A percentile compares a stretch with the other conserved stretches of the same genome.
phyloP scores from a whole-genome alignment of 2,113 vertebrate genomes.

The Anoplopoma fimbria region DNA sequence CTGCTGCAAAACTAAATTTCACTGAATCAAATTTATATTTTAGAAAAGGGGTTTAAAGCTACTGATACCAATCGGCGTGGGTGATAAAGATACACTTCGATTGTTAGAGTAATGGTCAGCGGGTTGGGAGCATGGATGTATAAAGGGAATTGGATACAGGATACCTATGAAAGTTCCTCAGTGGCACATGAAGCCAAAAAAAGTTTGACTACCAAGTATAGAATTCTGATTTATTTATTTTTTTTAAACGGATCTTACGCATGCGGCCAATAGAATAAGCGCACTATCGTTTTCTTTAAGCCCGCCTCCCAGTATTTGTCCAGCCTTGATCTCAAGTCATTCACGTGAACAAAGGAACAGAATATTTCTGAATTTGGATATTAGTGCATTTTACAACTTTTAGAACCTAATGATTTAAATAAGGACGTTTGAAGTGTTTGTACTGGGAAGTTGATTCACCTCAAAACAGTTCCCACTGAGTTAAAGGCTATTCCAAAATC shows the following conservation, averaged over 20 bases:
- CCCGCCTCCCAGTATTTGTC: too few relatives aligned
- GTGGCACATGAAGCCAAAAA: neutral
- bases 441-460: too few relatives aligned
- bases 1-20: conserved; percentile 44
- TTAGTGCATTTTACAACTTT: too few relatives aligned
- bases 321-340: too few relatives aligned
- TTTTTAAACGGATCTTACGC: neutral
- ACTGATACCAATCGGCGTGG: neutral
- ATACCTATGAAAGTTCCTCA: neutral
- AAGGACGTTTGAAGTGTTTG: too few relatives aligned
- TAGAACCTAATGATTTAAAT: too few relatives aligned
- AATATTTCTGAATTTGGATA: too few relatives aligned
- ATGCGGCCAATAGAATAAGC: neutral
- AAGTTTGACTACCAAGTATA: neutral
- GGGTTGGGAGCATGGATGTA: neutral
- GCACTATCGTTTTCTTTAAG: neutral
- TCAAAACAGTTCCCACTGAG: too few relatives aligned
- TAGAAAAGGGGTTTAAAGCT: neutral
- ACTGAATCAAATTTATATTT: conserved; percentile 21
- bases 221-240: too few relatives aligned
- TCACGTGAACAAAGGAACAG: too few relatives aligned
- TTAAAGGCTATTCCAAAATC: too few relatives aligned
- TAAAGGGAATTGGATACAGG: neutral
- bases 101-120: neutral
- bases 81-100: neutral